A percentile compares a stretch with the other conserved stretches of the same genome.
phyloP scores from a whole-genome alignment of 2,888 invertebrate genomes.

The Perithous albicinctus region DNA sequence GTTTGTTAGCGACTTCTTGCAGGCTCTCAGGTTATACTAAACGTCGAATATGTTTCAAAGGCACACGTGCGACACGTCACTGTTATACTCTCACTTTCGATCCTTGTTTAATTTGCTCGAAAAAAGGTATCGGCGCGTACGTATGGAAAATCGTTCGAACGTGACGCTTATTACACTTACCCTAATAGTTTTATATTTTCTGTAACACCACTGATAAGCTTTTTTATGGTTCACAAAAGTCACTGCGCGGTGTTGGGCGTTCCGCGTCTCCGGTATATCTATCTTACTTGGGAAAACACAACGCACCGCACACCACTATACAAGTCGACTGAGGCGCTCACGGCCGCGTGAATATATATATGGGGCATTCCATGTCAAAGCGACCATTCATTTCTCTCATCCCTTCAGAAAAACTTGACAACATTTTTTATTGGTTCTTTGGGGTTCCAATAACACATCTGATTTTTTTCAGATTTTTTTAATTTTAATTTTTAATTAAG shows the following conservation, averaged over 20 bases:
- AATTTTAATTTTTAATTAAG: no score
- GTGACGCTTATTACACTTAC: slow-evolving; percentile 5
- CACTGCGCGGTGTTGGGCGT: slow-evolving; percentile 55
- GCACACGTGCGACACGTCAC: slow-evolving; percentile 25
- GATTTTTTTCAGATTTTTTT: no score
- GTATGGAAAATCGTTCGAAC: background rate
- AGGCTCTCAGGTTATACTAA: background rate
- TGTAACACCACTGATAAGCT: background rate
- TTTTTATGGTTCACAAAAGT: slow-evolving; percentile 16
- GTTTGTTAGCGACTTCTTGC: background rate
- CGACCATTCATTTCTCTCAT: no score
- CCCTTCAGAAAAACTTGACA: no score
- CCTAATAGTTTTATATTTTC: background rate
- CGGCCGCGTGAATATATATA: slow-evolving; percentile 2
- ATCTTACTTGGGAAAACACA: slow-evolving; percentile 33
- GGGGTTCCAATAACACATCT: no score
- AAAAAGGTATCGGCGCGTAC: background rate
- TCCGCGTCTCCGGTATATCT: slow-evolving; percentile 49
- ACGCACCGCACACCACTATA: slow-evolving; percentile 30
- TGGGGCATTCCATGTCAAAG: background rate
- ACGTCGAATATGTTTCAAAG: background rate
- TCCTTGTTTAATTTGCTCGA: background rate
- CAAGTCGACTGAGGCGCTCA: slow-evolving; percentile 28
- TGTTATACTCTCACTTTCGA: slow-evolving; percentile 1
- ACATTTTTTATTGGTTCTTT: no score